Conservation (phyloP, 2,797 vertebrate species). For the Arrhamphus sclerolepis region DNA sequence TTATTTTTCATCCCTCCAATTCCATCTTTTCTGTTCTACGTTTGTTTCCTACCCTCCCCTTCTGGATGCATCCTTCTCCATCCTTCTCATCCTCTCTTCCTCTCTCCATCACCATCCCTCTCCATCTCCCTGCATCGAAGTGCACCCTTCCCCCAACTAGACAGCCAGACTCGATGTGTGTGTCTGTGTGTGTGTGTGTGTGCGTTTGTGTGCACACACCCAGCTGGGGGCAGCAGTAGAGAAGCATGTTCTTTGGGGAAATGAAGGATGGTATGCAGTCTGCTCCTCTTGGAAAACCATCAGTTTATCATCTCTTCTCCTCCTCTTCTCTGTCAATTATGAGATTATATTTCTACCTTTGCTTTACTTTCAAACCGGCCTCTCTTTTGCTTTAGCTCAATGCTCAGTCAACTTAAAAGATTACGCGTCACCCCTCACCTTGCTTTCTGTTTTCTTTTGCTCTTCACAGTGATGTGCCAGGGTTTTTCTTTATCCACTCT, state of each 20-base stretch:
- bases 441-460: no score
- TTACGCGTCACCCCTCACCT: no score
- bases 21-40: background rate
- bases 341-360: background rate
- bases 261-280: slow-evolving; percentile 74
- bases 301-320: slow-evolving; percentile 44
- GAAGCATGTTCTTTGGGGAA: slow-evolving; percentile 78
- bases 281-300: slow-evolving; percentile 70
- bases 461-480: no score
- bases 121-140: slow-evolving; percentile 59
- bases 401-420: no score
- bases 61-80: slow-evolving; percentile 40
- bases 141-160: slow-evolving; percentile 74
- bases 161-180: slow-evolving; percentile 49
- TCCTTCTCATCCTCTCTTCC: slow-evolving; percentile 28
- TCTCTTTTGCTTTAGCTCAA: background rate
- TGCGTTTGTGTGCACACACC: slow-evolving; percentile 36
- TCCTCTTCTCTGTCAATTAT: slow-evolving; percentile 12
- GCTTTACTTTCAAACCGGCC: background rate
- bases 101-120: slow-evolving; percentile 71
- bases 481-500: slow-evolving; percentile 16
- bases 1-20: slow-evolving; percentile 3
- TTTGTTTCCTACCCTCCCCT: slow-evolving; percentile 16
- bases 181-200: slow-evolving; percentile 11
- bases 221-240: slow-evolving; percentile 78